Percentiles rank a stretch among this genome's conserved stretches.
phyloP scores from a whole-genome alignment of 2,113 vertebrate species.

The Tachysurus vachellii region DNA sequence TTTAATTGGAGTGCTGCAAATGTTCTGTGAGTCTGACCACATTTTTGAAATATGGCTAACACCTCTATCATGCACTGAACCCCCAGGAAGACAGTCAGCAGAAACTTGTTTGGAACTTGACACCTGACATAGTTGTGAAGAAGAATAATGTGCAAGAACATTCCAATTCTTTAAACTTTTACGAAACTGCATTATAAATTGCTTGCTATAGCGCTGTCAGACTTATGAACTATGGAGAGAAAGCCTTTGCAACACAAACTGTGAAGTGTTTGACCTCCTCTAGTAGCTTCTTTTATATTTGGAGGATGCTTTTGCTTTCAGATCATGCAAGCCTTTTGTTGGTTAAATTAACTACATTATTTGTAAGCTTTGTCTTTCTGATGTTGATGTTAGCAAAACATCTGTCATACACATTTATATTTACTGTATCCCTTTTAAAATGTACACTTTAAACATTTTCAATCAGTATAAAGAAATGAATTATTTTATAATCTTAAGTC shows the following conservation, averaged over 20 bases:
- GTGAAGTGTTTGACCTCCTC: neutral
- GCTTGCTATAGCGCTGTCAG: neutral
- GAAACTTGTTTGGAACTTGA: neutral
- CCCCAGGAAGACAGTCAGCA: constrained; percentile 28
- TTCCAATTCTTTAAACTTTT: neutral
- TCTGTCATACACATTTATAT: too few relatives aligned
- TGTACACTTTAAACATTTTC: too few relatives aligned
- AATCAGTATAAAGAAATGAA: too few relatives aligned
- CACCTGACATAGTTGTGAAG: neutral
- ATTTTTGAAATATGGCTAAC: constrained; percentile 12
- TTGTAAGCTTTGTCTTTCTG: neutral
- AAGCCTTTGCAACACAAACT: neutral
- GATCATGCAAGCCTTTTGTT: neutral
- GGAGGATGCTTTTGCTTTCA: neutral
- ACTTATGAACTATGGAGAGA: neutral
- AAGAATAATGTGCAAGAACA: neutral
- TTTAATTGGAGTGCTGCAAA: neutral
- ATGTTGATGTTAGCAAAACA: too few relatives aligned
- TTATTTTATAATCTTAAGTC: too few relatives aligned
- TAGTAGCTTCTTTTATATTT: neutral
- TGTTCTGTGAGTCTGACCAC: neutral
- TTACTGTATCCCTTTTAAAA: too few relatives aligned
- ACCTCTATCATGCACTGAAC: constrained; percentile 32
- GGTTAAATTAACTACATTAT: neutral
- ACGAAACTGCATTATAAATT: neutral